Evolutionary conservation across 2,797 vertebrate species (phyloP).

Genomic region (Gymnocypris eckloni): DNA sequence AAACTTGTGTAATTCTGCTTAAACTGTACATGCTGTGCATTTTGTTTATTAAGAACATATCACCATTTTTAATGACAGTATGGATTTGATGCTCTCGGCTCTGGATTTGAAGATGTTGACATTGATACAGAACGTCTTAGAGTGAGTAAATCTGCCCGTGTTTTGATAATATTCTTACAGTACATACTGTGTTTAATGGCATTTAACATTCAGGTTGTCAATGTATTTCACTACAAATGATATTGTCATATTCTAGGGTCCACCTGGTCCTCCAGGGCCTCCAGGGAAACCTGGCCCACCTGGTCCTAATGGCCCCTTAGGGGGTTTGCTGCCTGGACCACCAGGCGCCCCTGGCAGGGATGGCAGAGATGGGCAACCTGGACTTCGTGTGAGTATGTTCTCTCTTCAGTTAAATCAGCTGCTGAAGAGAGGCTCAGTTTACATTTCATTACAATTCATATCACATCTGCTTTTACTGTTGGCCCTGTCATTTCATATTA

Average conservation of each 20-base stretch:
- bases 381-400: constrained; percentile 79
- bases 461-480: neutral
- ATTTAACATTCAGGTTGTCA: neutral
- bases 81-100: constrained; percentile 79
- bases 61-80: constrained; percentile 71
- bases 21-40: neutral
- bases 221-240: neutral
- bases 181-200: neutral
- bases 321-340: constrained; percentile 58
- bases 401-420: neutral
- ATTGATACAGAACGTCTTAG: constrained; percentile 73
- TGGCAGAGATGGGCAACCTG: constrained; percentile 76
- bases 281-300: constrained; percentile 82
- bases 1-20: neutral
- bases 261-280: constrained; percentile 86
- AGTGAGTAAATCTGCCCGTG: constrained; percentile 62
- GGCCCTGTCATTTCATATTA: constrained; percentile 7
- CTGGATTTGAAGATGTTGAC: constrained; percentile 81
- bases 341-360: constrained; percentile 80
- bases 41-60: neutral
- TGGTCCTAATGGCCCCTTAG: constrained; percentile 73
- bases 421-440: neutral
- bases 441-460: neutral
- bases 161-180: neutral
- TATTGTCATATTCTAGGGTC: constrained; percentile 74